A percentile compares a stretch with the other conserved stretches of the same genome.
Evolutionary conservation across 2,113 vertebrate species (phyloP).

Genomic region (Eonycteris spelaea): DNA sequence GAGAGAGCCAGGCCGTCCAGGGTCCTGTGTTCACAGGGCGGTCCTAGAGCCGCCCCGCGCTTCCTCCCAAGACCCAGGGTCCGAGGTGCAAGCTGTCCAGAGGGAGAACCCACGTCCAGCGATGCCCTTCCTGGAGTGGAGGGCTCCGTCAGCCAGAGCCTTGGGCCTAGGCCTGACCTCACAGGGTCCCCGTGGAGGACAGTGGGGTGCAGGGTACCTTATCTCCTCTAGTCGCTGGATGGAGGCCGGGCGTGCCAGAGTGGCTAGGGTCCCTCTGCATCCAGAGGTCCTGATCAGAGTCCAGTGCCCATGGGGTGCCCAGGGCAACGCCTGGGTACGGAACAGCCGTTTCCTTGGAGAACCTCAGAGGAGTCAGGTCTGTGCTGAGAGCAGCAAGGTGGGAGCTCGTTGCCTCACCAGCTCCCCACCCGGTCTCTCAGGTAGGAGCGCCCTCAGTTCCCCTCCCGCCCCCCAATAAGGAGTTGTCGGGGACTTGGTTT

Average conservation of each 20-base stretch:
- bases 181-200: neutral
- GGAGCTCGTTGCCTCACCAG: too few species aligned
- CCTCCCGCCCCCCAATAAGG: too few species aligned
- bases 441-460: too few species aligned
- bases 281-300: too few species aligned
- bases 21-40: neutral
- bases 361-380: neutral
- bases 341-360: neutral
- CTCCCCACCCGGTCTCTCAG: too few species aligned
- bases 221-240: neutral
- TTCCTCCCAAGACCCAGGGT: neutral
- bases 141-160: neutral
- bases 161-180: neutral
- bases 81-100: neutral
- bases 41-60: accelerated
- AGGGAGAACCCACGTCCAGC: neutral
- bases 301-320: neutral
- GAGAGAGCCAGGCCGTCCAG: neutral
- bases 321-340: neutral
- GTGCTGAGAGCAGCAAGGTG: neutral
- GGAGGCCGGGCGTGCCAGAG: neutral
- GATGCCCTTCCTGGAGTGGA: neutral
- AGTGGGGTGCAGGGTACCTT: neutral
- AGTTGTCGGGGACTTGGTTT: too few species aligned
- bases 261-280: neutral